Evolutionary conservation across 2,797 vertebrate genomes (phyloP).

Genomic region (Crossoptilon crossoptilon): DNA sequence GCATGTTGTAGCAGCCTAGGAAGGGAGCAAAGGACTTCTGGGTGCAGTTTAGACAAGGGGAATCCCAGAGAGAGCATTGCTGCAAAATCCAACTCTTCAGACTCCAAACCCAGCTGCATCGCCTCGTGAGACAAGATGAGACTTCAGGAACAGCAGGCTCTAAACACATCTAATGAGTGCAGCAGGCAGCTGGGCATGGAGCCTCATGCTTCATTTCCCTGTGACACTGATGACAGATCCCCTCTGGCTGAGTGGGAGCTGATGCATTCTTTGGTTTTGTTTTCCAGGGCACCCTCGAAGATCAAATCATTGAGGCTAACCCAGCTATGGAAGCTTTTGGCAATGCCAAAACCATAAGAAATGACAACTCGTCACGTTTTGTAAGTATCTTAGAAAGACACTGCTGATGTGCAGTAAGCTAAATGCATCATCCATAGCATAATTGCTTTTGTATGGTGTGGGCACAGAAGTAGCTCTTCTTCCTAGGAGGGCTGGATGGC

Average conservation of each 20-base stretch:
- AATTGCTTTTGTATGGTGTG: neutral
- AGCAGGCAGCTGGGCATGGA: neutral
- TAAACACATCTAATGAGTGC: neutral
- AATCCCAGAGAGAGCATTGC: neutral
- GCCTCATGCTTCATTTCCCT: neutral
- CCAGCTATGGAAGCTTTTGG: conserved; percentile 97
- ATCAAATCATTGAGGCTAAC: conserved; percentile 97
- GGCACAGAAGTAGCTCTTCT: neutral
- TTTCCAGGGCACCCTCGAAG: conserved; percentile 91
- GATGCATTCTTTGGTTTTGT: neutral
- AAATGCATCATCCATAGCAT: rapidly evolving
- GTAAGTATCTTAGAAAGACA: conserved; percentile 80
- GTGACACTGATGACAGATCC: neutral
- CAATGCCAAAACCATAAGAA: conserved; percentile 94
- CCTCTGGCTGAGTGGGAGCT: neutral
- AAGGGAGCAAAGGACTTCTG: neutral
- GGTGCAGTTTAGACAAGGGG: neutral
- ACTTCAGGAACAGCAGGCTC: neutral
- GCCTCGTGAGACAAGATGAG: neutral
- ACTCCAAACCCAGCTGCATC: neutral
- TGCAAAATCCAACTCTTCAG: neutral
- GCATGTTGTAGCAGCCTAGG: neutral
- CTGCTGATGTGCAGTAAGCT: neutral
- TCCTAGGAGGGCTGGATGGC: neutral
- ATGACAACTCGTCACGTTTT: conserved; percentile 95